Conservation (phyloP, 2,888 invertebrate genomes). For the Drosophila infuscata region DNA sequence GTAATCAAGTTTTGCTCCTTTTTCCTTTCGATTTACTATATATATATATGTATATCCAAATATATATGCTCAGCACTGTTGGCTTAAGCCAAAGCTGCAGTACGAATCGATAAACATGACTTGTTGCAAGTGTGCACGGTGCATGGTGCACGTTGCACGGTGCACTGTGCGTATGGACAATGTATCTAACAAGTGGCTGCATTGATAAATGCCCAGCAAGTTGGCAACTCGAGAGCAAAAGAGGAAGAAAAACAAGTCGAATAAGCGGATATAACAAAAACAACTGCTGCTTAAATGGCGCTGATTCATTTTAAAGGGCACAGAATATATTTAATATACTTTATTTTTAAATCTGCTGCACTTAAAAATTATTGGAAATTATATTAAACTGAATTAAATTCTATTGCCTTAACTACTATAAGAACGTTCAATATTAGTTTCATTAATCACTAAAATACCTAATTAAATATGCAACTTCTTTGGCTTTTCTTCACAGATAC, state of each 20-base stretch:
- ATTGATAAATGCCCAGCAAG: slow-evolving; percentile 27
- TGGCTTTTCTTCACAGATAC: not conserved
- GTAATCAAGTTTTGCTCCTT: slow-evolving; percentile 48
- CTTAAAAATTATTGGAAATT: not conserved
- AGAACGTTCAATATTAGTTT: not conserved
- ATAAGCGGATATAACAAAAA: not conserved
- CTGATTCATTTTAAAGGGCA: not conserved
- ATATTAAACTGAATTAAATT: not conserved
- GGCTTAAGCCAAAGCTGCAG: slow-evolving; percentile 33
- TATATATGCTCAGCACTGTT: slow-evolving; percentile 45
- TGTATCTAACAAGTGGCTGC: slow-evolving; percentile 62
- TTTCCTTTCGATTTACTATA: slow-evolving; percentile 32
- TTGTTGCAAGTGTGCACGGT: slow-evolving; percentile 41
- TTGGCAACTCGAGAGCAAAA: slow-evolving; percentile 12
- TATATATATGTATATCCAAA: slow-evolving; percentile 16
- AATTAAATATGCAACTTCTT: not conserved
- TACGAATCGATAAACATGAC: slow-evolving; percentile 59
- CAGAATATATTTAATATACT: not conserved
- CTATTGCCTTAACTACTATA: not conserved
- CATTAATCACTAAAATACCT: not conserved
- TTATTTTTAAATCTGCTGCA: not conserved
- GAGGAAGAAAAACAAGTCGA: not conserved
- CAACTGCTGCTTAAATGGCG: slow-evolving; percentile 20
- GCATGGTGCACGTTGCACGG: slow-evolving; percentile 10
- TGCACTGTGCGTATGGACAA: slow-evolving; percentile 65